Evolutionary conservation across 2,113 vertebrate species (phyloP), one percentile per base, ranked within the genome.

Genomic region (Regulus satrapa): DNA sequence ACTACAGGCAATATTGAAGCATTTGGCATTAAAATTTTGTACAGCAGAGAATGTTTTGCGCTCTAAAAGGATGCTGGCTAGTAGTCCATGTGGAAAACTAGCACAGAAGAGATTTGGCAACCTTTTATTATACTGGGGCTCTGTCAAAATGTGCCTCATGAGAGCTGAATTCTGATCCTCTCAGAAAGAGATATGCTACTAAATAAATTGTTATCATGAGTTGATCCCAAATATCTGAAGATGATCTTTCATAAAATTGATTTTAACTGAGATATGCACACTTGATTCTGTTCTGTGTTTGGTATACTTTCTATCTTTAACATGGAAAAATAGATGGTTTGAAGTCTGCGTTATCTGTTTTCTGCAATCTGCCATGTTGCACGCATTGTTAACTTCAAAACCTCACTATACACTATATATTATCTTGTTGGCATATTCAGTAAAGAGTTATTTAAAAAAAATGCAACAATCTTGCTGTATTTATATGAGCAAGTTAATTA

Each of bases 391-490:
- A 97, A 96, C 88, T 94, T 94, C 95, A 94, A 69, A 95, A 95
- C 89, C 97, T 98, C 97, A 97, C 97, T 97, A 97, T 97, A 97
- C 97, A 96, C 97, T 98, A 96, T 98, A 97, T 97, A 98, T 96
- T 97, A 98, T 96, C 97, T 98, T 98, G 97, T 98, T 97, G 97
- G 94, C 96, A 97, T 98, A 98, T 96, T 97, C 97, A 98, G 98
- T 98, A 98, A 98, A 98, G 94, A 96, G 96, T 98, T 98, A 97
- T 97, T 98, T 97, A 90, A 97, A 98, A 98, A 98, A 96, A 96
- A 97, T 94, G 87, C 76, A 86, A 80, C 40, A 83, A 88, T 89
- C 48, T 89, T 90, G 13, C 74, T 97, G 97, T 98, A 97, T 98
- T 98, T 96, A 96, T 97, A 93, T 97, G 89, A 97, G 45, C 91